These are phyloP conservation scores for Sprattus sprattus DNA, from an alignment of 2,113 vertebrate genomes.

Conservation along the genomic window DNA sequence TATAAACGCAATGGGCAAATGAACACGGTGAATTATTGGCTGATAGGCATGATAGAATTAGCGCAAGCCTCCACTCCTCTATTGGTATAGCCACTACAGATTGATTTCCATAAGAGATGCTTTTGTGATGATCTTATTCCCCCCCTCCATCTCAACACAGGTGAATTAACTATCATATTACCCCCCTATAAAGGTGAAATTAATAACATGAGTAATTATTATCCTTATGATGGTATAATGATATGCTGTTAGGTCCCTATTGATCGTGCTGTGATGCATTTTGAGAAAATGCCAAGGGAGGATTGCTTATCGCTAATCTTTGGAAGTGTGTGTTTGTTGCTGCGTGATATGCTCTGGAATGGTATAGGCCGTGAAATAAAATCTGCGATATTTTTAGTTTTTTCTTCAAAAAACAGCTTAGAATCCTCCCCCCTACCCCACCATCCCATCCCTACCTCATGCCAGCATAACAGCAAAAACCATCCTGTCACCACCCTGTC, in stretches of 20 bases:
- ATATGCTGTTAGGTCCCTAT: slow-evolving; percentile 66
- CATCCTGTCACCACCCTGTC: slow-evolving; percentile 44
- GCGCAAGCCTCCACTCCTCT: slow-evolving; percentile 44
- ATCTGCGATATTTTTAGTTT: not conserved
- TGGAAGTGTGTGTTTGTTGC: slow-evolving; percentile 38
- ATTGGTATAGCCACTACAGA: slow-evolving; percentile 71
- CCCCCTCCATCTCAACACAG: slow-evolving; percentile 60
- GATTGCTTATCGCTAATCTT: slow-evolving; percentile 52
- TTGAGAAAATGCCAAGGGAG: slow-evolving; percentile 54
- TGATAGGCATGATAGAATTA: slow-evolving; percentile 65
- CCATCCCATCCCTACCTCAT: not conserved
- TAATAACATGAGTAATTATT: slow-evolving; percentile 76
- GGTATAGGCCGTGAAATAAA: slow-evolving; percentile 23
- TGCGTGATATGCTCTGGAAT: slow-evolving; percentile 21
- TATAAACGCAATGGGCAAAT: slow-evolving; percentile 66
- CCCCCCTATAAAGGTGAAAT: slow-evolving; percentile 71
- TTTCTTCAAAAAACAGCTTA: slow-evolving; percentile 18
- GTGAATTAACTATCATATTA: slow-evolving; percentile 71
- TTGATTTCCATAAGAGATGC: slow-evolving; percentile 75
- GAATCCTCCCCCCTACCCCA: not conserved
- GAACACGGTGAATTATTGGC: slow-evolving; percentile 67
- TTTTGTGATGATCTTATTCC: slow-evolving; percentile 75
- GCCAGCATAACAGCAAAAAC: slow-evolving; percentile 19
- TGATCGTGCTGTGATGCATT: slow-evolving; percentile 64
- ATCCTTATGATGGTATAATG: slow-evolving; percentile 68